phyloP scores from a whole-genome alignment of 2,888 invertebrate species.

The Lycophotia porphyrea region DNA sequence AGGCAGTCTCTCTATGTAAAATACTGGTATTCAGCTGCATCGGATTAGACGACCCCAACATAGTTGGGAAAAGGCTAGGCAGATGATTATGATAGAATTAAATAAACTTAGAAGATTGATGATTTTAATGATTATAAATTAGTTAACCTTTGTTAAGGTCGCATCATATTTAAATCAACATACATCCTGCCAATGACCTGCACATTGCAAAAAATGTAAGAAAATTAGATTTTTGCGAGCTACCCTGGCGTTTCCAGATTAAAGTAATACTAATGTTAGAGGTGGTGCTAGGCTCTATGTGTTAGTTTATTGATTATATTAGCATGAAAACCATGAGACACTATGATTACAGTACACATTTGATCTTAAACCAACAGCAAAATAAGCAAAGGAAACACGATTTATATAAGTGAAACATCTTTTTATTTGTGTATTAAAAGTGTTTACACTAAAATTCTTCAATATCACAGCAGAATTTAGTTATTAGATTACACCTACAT shows the following conservation, averaged over 20 bases:
- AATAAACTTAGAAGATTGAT: too few relatives aligned
- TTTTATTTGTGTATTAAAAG: background rate
- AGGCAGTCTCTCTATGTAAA: too few relatives aligned
- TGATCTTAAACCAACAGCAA: background rate
- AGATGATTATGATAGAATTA: too few relatives aligned
- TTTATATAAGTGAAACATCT: background rate
- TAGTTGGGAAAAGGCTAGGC: too few relatives aligned
- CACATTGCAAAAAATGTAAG: background rate
- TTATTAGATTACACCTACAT: too few relatives aligned
- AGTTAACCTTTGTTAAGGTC: background rate
- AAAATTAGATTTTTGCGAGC: background rate
- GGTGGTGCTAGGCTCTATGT: background rate
- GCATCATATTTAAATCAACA: background rate
- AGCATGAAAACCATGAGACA: conserved; percentile 17
- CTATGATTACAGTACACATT: conserved; percentile 1
- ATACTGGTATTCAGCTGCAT: too few relatives aligned
- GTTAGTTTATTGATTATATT: background rate
- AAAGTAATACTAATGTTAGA: background rate
- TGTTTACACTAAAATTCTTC: background rate
- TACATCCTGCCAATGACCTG: background rate
- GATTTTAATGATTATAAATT: too few relatives aligned
- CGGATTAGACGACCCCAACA: too few relatives aligned
- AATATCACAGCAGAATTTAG: background rate
- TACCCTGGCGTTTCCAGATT: rapidly evolving
- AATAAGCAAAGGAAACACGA: background rate